Base-by-base conservation (phyloP, 1,140 invertebrate genomes). In the Anastrepha ludens region DNA sequence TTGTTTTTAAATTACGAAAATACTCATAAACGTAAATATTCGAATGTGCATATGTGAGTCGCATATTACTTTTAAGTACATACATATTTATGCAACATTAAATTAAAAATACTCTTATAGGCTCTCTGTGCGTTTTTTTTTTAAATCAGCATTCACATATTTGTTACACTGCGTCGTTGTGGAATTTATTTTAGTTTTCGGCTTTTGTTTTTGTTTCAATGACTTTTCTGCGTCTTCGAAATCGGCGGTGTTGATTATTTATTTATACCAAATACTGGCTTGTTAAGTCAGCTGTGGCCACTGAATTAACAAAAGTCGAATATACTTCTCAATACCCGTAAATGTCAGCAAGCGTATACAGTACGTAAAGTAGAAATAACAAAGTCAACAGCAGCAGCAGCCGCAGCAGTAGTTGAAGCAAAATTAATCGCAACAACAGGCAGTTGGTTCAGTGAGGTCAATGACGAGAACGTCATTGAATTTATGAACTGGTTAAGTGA, bases 381-480 rank as follows among this genome's bases (percentile, higher is more conserved):
- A 81, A 81, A 55, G 67, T 74, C 67, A 44, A 74, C 41, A 74
- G 6, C 8, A 81, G 74, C 64, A 67, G 1, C 74, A 55, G 15
- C 44, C 17, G 17, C 44, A 50, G n/a, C 74, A 81, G 20, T 5
- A 78, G 44, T 50, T 13, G 3, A 20, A 67, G 7, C 64, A 29
- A 20, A 3, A 67, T 29, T 20, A 67, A 39, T 67, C 20, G 29
- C n/a, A 67, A 67, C 20, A 67, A 5, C n/a, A 81, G 20, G 11
- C 74, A n/a, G 47, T 81, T n/a, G 11, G 74, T 81, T 81, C 74
- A 55, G 74, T 81, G 74, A n/a, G 74, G 74, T 81, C 74, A 81
- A 74, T 74, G 44, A 47, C 70, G 70, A 81, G 47, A 50, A 58
- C 47, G 44, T 81, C 47, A 81, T 81, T 81, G 74, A 81, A 58